A percentile compares a stretch with the other conserved stretches of the same genome.
phyloP scores from a whole-genome alignment of 2,888 invertebrate genomes.

The Mythimna ferrago region DNA sequence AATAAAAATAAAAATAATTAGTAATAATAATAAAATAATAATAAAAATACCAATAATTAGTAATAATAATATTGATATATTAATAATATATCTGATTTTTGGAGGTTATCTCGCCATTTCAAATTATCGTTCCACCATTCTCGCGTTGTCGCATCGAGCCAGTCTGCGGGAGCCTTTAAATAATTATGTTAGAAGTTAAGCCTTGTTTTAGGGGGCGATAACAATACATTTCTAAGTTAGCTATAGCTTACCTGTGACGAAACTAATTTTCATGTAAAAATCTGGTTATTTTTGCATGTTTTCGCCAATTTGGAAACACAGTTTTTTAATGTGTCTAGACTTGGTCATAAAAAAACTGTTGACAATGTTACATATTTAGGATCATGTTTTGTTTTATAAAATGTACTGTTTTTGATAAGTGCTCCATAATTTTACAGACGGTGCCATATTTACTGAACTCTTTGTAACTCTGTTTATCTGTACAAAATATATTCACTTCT shows the following conservation, averaged over 20 bases:
- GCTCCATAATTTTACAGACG: constrained; percentile 25
- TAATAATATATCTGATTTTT: neutral
- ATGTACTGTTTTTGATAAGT: constrained; percentile 18
- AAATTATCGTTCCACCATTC: neutral
- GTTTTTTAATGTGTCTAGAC: constrained; percentile 4
- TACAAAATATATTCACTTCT: neutral
- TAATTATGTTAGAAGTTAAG: constrained; percentile 3
- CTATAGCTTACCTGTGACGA: constrained; percentile 23
- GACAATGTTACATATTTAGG: constrained; percentile 21
- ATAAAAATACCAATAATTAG: too few species aligned
- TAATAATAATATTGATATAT: too few species aligned
- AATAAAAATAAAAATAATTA: too few species aligned
- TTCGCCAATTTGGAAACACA: neutral
- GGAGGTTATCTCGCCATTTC: neutral
- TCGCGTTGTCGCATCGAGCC: neutral
- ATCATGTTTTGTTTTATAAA: constrained; percentile 26
- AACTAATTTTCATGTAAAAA: constrained; percentile 28
- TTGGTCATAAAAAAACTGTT: constrained; percentile 18
- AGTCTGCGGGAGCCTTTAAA: neutral
- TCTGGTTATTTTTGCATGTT: constrained; percentile 42
- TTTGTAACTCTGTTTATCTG: constrained; percentile 16
- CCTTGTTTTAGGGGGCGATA: constrained; percentile 17
- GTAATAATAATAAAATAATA: too few species aligned
- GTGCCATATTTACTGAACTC: constrained; percentile 42
- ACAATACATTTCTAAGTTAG: constrained; percentile 34